These are phyloP conservation scores for Pseudomyrmex pallidus DNA, from an alignment of 1,140 invertebrate species.

Conservation along the genomic window DNA sequence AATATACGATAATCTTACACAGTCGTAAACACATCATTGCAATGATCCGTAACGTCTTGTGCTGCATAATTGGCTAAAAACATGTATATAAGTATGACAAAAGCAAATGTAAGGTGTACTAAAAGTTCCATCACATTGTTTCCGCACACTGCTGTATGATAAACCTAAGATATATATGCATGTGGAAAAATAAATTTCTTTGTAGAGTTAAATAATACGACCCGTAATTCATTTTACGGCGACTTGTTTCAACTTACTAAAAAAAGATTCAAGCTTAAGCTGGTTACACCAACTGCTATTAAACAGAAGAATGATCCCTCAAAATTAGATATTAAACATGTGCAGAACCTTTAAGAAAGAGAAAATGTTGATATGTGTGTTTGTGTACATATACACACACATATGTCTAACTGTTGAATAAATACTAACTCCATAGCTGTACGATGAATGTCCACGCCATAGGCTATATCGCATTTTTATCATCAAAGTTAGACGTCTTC, in stretches of 20 bases:
- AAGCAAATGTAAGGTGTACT: neutral
- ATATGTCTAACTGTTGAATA: neutral
- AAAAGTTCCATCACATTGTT: neutral
- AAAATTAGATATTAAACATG: neutral
- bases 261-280: slow-evolving; percentile 4
- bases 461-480: neutral
- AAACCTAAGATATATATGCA: neutral
- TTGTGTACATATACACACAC: neutral
- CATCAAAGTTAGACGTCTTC: neutral
- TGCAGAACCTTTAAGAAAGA: neutral
- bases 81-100: neutral
- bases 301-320: neutral
- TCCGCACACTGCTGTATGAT: neutral
- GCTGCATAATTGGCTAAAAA: too few species aligned
- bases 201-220: too few species aligned
- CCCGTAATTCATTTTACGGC: too few species aligned
- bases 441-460: neutral
- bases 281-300: neutral
- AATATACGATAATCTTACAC: neutral
- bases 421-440: slow-evolving; percentile 29
- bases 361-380: neutral
- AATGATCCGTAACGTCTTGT: too few species aligned
- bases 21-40: neutral
- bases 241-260: neutral
- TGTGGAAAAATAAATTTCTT: too few species aligned